Percentiles rank a stretch among this genome's conserved stretches.
Evolutionary conservation across 2,888 invertebrate species (phyloP).

Genomic region (Mythimna ferrago): DNA sequence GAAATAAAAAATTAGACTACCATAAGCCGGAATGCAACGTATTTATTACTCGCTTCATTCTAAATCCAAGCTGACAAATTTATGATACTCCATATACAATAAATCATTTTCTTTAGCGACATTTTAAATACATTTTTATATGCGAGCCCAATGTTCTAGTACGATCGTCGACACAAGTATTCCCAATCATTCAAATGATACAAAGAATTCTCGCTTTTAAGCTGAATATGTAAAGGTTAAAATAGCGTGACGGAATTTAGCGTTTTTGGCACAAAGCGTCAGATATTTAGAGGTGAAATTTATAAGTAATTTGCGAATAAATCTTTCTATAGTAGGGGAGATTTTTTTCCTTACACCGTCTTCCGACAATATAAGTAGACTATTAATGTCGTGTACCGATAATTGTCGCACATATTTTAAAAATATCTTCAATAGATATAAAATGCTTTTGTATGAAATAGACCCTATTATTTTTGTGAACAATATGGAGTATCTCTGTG

Average conservation of each 20-base stretch:
- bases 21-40: conserved; percentile 60
- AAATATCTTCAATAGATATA: conserved; percentile 78
- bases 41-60: conserved; percentile 85
- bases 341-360: conserved; percentile 80
- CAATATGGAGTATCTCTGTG: conserved; percentile 69
- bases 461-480: conserved; percentile 74
- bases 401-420: conserved; percentile 91
- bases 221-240: conserved; percentile 13
- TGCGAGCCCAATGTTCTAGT: conserved; percentile 84
- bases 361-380: conserved; percentile 85
- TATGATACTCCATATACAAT: conserved; percentile 85
- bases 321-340: conserved; percentile 85
- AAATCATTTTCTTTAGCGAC: conserved; percentile 88
- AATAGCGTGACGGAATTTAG: conserved; percentile 37
- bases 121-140: conserved; percentile 91
- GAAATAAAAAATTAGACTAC: conserved; percentile 35
- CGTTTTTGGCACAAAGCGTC: conserved; percentile 52
- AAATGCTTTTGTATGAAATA: conserved; percentile 70
- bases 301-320: conserved; percentile 91
- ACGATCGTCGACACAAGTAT: conserved; percentile 63
- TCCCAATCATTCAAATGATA: conserved; percentile 50
- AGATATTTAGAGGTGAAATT: conserved; percentile 81
- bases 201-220: conserved; percentile 57
- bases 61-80: conserved; percentile 88
- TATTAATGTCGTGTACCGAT: conserved; percentile 90